A percentile compares a stretch with the other conserved stretches of the same genome.
Conservation (phyloP, 2,797 vertebrate genomes). For the Muscicapa comitata region DNA sequence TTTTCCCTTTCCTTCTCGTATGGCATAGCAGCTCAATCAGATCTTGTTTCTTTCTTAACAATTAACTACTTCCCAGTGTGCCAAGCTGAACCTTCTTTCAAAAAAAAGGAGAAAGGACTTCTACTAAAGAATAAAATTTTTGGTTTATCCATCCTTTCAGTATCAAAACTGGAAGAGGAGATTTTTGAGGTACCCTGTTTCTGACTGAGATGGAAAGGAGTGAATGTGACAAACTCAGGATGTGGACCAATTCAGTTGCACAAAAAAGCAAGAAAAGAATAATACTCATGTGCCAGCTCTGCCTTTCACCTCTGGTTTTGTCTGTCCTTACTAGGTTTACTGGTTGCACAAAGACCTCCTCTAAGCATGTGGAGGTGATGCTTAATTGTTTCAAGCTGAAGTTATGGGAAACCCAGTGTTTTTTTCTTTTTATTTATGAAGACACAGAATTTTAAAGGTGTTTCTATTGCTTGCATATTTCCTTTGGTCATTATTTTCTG, state of each 20-base stretch:
- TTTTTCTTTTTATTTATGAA: background rate
- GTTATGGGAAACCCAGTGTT: background rate
- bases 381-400: background rate
- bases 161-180: background rate
- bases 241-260: background rate
- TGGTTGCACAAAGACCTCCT: background rate
- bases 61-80: background rate
- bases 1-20: background rate
- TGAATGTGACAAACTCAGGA: background rate
- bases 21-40: background rate
- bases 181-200: background rate
- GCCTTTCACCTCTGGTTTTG: background rate
- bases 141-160: background rate
- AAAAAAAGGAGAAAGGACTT: background rate
- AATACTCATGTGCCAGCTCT: background rate
- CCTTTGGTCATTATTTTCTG: background rate
- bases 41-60: background rate
- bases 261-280: background rate
- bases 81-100: background rate
- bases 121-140: background rate
- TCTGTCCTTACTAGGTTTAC: background rate
- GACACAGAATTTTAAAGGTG: background rate
- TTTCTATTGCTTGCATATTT: background rate
- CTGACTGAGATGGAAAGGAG: background rate
- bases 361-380: background rate